Base-by-base conservation (phyloP, 1,140 invertebrate genomes). In the Rhyacophila brunnea region DNA sequence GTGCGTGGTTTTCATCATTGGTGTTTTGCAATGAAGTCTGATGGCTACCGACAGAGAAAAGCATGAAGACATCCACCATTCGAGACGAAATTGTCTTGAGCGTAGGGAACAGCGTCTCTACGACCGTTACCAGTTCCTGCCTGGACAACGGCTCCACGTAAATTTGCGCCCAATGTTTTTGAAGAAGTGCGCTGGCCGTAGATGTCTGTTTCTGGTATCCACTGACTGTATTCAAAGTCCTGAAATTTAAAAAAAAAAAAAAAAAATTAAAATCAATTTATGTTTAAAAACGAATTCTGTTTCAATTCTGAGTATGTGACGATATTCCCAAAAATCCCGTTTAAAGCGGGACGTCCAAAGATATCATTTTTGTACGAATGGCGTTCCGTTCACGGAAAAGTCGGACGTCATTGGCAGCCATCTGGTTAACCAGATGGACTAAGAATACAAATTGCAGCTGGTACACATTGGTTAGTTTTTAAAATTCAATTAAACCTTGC, bases 61-160 rank as follows among this genome's bases (percentile, higher is more conserved):
- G 77, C 53, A 89, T 82, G 72, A 93, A 98, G 0, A 95, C 90
- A 68, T 91, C 85, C 11, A 96, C 81, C 61, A 98, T 89, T 68
- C 84, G 85, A 43, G 85, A 80, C 17, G 87, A 82, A 6, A 95
- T 84, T 1, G 89, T 88, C n/a, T 79, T 75, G 36, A 97, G 75
- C 43, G 80, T 66, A 6, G 92, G 87, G 79, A 89, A 94, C 62
- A 86, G 70, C 5, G 72, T 82, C 68, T 85, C 76, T 60, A 92
- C 80, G 62, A 89, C 81, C 69, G 81, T 72, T 71, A 84, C 74
- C 1, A 93, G 74, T 80, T 97, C 94, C 6, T 81, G 73, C 54
- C 79, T 78, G 0, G 86, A 88, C 2, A 96, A 73, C 0, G 91
- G 87, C 62, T 95, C 86, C 14, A 96, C 83, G 61, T 89, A 87